Evolutionary conservation across 2,888 invertebrate genomes (phyloP), one percentile per base, ranked within the genome.

Genomic region (Patella depressa): DNA sequence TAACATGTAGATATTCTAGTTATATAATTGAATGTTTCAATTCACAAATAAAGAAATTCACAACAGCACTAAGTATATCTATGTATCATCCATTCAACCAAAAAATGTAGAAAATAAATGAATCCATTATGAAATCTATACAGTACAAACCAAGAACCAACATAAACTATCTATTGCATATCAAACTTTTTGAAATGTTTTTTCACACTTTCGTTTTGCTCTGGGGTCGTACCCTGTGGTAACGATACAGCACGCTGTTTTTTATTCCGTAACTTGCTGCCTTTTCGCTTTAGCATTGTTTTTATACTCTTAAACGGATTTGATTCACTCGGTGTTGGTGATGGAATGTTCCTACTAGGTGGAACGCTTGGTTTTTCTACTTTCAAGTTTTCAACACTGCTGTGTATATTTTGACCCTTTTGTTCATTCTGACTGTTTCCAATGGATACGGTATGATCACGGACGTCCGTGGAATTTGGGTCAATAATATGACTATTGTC

Each of bases 161-260:
- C 19, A 65, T 11, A 12, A 65, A 19, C 57, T 17, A 34, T 80
- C 80, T 45, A 86, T 4, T 84, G 82, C 84, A 88, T 84, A 73
- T 88, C 86, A 78, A 86, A 87, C 80, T 88, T 88, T 78, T 88
- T 84, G 24, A 88, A 87, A 80, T 88, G 87, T 78, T 86, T 87
- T 72, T 88, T 87, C 57, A 89, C 74, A 2, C 85, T 84, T 72
- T 86, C 86, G 45, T 83, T 81, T 72, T 86, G 84, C 75, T 88
- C 87, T 72, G 79, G 80, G 74, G 82, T 84, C 19, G 83, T 80
- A n/a, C 80, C 81, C 73, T 87, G 86, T 2, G 85, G 83, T 72
- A 88, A 80, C 0, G 88, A 85, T 12, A 84, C 86, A 5, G 86
- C 84, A 29, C 87, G 75, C 45, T 45, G 45, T 76, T 88, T 88